These are phyloP conservation scores for Cathartes aura DNA, from an alignment of 2,113 vertebrate species.

Conservation along the genomic window DNA sequence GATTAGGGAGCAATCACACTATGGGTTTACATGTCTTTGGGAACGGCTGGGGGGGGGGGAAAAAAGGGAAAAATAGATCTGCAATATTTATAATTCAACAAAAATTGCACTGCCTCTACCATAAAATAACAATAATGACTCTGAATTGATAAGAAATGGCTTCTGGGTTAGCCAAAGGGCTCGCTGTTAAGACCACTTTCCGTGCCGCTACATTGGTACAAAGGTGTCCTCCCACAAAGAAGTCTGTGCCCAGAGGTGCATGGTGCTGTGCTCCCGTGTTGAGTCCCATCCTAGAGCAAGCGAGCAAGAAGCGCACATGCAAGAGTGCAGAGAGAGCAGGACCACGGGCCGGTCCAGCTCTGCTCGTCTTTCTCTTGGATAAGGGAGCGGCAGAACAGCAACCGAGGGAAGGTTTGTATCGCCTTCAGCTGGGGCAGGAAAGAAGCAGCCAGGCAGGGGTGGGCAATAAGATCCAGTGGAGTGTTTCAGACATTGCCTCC, in stretches of 20 bases:
- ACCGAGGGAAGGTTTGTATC: not conserved
- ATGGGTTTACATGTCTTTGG: constrained; percentile 65
- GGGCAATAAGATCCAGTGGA: not conserved
- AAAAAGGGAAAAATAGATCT: not conserved
- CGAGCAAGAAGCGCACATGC: accelerated
- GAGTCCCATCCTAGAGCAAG: not conserved
- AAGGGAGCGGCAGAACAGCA: not conserved
- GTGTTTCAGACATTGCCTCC: not conserved
- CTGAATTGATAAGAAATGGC: not conserved
- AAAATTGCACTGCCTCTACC: constrained; percentile 56
- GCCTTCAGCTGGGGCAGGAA: not conserved
- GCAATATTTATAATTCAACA: constrained; percentile 69
- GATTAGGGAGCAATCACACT: constrained; percentile 75
- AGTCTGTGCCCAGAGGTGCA: not conserved
- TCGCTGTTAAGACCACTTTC: not conserved
- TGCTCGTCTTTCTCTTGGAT: not conserved
- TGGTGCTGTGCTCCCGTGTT: not conserved
- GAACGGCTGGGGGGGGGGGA: constrained; percentile 51
- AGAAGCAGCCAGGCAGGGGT: not conserved
- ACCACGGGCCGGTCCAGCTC: accelerated
- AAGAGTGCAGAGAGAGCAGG: not conserved
- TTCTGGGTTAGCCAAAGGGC: not conserved
- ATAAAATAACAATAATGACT: constrained; percentile 46
- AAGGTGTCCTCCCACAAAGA: not conserved
- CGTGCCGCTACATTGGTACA: no score